phyloP scores from a whole-genome alignment of 2,113 vertebrate genomes.

The Micromys minutus region DNA sequence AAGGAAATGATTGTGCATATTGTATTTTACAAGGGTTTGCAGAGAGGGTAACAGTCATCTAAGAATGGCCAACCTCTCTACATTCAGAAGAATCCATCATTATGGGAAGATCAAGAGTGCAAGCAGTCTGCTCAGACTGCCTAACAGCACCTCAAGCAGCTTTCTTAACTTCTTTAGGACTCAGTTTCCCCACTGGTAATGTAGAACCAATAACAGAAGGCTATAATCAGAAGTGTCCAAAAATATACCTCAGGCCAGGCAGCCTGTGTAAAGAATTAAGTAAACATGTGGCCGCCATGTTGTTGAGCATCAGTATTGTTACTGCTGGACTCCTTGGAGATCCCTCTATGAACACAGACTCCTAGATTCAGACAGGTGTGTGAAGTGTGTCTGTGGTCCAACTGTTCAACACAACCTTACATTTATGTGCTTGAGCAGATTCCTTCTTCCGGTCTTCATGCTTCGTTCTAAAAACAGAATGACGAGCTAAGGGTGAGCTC shows the following conservation, averaged over 20 bases:
- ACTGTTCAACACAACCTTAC: background rate
- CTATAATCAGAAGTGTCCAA: background rate
- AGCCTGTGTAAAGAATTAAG: background rate
- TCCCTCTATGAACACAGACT: background rate
- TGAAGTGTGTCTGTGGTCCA: background rate
- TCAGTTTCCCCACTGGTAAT: background rate
- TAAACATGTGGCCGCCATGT: background rate
- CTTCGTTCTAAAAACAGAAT: background rate
- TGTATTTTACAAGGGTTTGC: background rate
- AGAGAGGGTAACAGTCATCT: background rate
- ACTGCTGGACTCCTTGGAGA: background rate
- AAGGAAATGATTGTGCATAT: background rate
- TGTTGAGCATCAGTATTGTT: background rate
- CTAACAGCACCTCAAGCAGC: background rate
- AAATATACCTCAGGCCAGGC: background rate
- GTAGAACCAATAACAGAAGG: background rate
- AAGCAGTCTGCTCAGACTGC: fast-evolving
- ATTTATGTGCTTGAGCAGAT: background rate
- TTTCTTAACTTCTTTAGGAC: background rate
- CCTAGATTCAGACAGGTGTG: background rate
- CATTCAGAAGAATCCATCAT: fast-evolving
- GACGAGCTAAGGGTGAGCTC: background rate
- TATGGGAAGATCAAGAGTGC: fast-evolving
- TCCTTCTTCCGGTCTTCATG: background rate
- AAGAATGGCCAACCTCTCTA: background rate